Conservation (phyloP, 2,888 invertebrate species). For the Microchrysa polita region DNA sequence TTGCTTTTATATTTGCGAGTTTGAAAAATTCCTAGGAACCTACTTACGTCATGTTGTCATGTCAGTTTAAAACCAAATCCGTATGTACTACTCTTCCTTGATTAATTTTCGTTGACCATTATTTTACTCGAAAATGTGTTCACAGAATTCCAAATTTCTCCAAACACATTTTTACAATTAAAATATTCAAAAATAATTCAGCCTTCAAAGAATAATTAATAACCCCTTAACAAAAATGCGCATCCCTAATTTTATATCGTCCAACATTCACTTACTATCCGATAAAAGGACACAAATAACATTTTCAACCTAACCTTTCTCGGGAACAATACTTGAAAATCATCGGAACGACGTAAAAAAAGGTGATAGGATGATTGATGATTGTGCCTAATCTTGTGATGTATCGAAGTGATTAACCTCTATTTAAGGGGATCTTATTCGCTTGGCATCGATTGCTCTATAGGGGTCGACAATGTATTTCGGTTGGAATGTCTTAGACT, state of each 20-base stretch:
- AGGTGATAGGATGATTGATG: constrained; percentile 35
- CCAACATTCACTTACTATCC: background rate
- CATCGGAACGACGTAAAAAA: background rate
- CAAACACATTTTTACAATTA: too few relatives aligned
- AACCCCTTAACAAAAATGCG: constrained; percentile 3
- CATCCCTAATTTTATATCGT: background rate
- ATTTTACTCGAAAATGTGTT: too few relatives aligned
- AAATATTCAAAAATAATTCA: too few relatives aligned
- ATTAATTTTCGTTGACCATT: too few relatives aligned
- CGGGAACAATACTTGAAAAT: background rate
- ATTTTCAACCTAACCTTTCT: background rate
- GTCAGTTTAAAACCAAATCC: too few relatives aligned
- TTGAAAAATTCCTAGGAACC: background rate
- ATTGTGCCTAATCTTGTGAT: constrained; percentile 15
- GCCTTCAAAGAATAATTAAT: too few relatives aligned
- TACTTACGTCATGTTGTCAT: too few relatives aligned
- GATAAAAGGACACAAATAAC: background rate
- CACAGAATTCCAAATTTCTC: too few relatives aligned
- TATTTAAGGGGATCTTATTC: constrained; percentile 5
- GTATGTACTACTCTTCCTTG: background rate
- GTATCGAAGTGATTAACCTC: constrained; percentile 27
- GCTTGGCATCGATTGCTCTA: background rate
- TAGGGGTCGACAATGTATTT: background rate
- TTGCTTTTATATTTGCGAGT: background rate
- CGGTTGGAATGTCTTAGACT: too few relatives aligned